Evolutionary conservation across 2,113 vertebrate genomes (phyloP), one percentile per base, ranked within the genome.

Genomic region (Grus americana): DNA sequence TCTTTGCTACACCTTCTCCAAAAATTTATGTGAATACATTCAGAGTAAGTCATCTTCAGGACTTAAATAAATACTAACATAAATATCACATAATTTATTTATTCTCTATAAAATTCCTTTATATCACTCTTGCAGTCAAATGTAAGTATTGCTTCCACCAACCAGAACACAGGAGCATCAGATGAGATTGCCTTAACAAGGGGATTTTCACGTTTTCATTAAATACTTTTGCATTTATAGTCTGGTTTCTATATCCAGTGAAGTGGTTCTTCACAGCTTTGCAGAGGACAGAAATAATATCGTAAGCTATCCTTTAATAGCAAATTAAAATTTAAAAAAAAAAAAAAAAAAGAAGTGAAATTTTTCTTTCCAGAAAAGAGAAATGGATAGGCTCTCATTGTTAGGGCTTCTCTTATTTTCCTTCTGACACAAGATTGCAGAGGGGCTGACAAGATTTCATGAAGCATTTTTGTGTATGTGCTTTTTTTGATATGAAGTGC

Each of bases 71-170:
- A 94, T 94, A 94, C 86, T 92, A 95, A 86, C 58, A 68, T 95
- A 96, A 97, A 97, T 94, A 95, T 83, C 22, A 61, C 65, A 88
- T 95, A 94, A 97, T 97, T 97, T 97, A 96, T 97, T 95, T 92
- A 12, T 76, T 96, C 76, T 91, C 72, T 76, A 44, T 95, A 49
- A 89, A 95, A 85, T 67, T 47, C 57, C 32, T 83, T 90, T 93
- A 38, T 59, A 91, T 84, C 40, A 72, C 38, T 88, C 59, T 65
- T 76, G 65, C 50, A 85, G 76, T 82, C 72, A 63, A 88, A 71
- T 71, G 32, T 42, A 95, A 79, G 52, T 49, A 58, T 63, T 91
- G 67, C 57, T 89, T 83, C 70, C 67, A 82, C 79, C 44, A 93
- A 10, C 52, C 55, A 62, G 44, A 67, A 42, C 57, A 15, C 9